phyloP scores from a whole-genome alignment of 2,797 vertebrate species.

The Gadopsis bispinosus region DNA sequence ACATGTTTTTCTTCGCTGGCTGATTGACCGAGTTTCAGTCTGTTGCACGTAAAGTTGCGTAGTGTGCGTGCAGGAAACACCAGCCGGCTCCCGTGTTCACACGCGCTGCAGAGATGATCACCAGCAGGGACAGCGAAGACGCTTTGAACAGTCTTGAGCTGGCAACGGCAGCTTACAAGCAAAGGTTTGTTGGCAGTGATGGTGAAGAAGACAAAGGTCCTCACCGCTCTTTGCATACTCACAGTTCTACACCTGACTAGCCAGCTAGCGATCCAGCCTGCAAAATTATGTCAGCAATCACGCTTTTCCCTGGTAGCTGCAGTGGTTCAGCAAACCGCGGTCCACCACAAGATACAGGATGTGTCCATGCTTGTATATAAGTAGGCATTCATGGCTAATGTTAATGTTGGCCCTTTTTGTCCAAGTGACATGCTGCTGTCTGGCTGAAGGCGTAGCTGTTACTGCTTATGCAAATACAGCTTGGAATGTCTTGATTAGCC shows the following conservation, averaged over 20 bases:
- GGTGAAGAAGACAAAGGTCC: neutral
- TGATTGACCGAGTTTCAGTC: constrained; percentile 4
- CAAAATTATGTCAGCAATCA: no score
- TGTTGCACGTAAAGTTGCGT: constrained; percentile 1
- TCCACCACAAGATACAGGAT: neutral
- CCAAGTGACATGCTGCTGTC: neutral
- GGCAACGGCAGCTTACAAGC: neutral
- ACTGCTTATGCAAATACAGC: neutral
- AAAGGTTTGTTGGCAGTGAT: neutral
- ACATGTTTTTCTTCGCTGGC: no score
- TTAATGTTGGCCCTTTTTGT: neutral
- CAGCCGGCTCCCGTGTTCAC: constrained; percentile 15
- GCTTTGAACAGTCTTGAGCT: neutral
- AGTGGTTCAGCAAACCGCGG: neutral
- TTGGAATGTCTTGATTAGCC: neutral
- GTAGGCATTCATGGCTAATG: neutral
- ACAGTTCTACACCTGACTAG: neutral
- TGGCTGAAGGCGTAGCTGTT: neutral
- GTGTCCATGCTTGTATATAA: neutral
- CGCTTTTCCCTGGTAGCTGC: neutral
- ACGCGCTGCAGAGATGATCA: no score
- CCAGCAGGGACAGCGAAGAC: neutral
- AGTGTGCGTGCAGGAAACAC: constrained; percentile 6
- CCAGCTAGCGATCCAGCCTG: neutral
- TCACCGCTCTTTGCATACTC: neutral